phyloP scores from a whole-genome alignment of 2,888 invertebrate genomes.

The Phengaris arion region DNA sequence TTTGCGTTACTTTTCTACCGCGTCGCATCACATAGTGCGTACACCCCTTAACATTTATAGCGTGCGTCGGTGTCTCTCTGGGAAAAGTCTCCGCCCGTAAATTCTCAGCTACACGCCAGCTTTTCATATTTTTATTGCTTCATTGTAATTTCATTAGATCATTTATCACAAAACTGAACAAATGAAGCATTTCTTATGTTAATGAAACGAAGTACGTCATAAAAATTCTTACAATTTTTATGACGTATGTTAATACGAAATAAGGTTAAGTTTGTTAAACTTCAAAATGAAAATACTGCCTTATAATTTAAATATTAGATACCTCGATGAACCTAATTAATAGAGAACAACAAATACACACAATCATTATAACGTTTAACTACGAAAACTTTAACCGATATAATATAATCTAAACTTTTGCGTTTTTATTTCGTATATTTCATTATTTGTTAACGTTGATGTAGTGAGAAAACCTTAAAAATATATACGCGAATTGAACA shows the following conservation, averaged over 20 bases:
- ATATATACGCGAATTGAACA: not conserved
- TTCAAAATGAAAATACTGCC: not conserved
- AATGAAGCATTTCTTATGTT: not conserved
- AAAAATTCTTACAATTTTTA: not conserved
- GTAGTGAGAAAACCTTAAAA: not conserved
- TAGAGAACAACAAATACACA: not conserved
- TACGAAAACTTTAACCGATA: too few relatives aligned
- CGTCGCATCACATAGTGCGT: not conserved
- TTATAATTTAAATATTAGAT: not conserved
- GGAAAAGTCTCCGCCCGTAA: not conserved
- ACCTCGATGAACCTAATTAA: not conserved
- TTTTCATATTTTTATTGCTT: slow-evolving; percentile 21
- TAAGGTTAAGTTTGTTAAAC: not conserved
- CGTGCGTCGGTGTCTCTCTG: not conserved
- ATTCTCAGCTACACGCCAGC: not conserved
- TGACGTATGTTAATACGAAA: slow-evolving; percentile 1
- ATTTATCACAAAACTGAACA: slow-evolving; percentile 8
- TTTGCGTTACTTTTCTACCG: too few relatives aligned
- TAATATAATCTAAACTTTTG: too few relatives aligned
- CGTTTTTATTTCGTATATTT: too few relatives aligned
- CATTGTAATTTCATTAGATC: slow-evolving; percentile 25
- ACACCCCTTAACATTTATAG: slow-evolving; percentile 1
- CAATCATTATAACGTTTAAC: too few relatives aligned
- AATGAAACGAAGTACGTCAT: not conserved
- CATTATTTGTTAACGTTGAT: not conserved